Evolutionary conservation across 2,888 invertebrate species (phyloP), one percentile per base, ranked within the genome.

Genomic region (Exocentrus adspersus): DNA sequence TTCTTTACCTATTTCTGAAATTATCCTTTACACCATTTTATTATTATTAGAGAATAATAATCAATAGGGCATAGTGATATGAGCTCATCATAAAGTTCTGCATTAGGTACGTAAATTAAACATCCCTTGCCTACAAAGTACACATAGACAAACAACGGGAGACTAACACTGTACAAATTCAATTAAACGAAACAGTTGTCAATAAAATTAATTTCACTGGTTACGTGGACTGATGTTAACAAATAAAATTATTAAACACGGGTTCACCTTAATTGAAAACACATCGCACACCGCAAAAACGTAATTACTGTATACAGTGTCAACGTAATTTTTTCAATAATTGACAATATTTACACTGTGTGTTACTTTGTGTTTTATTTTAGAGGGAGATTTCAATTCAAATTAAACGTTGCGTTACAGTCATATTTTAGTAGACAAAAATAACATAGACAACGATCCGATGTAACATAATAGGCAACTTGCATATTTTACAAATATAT

Each of bases 131-230:
- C 28, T 28, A 21, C 10, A 24, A 24, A 54, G 19, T 43, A 30
- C 28, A 54, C 54, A 54, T 43, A 43, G 1, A 53, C 14, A 20
- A 41, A 28, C 54, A 54, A 54, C 43, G 37, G 16, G 53, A 54
- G 54, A 43, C 28, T 54, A 43, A 28, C 54, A 43, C 43, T 42
- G 54, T 21, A 20, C 43, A 54, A 54, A 54, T 54, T 54, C 54
- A 54, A 54, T 54, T 54, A 43, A 54, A 24, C 43, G 14, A 43
- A 43, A 54, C 54, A 28, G 43, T 54, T 54, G 54, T 24, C 54
- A 54, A 43, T 54, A 43, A 42, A 54, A 54, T 54, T 54, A 54
- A 54, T 54, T 54, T 53, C 30, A 28, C 30, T 17, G 52, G 52
- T 21, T 19, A 53, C 52, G 52, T 41, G 20, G 20, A 53, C 52